phyloP scores from a whole-genome alignment of 2,797 vertebrate genomes.

The Urosaurus nigricauda region DNA sequence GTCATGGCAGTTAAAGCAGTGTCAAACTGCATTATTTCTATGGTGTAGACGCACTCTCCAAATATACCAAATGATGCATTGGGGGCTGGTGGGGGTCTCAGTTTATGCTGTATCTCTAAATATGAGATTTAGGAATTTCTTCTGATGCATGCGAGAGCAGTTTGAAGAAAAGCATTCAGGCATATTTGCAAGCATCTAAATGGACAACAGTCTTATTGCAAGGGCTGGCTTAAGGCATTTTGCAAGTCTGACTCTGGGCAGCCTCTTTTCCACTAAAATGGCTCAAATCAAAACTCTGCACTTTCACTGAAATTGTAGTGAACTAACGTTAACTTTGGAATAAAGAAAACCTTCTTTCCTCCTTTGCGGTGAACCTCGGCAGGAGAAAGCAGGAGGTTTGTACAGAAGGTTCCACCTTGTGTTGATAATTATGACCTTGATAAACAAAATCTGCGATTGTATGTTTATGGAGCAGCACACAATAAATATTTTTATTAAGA shows the following conservation, averaged over 20 bases:
- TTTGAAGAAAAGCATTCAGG: constrained; percentile 13
- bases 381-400: not conserved
- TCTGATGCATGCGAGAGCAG: constrained; percentile 32
- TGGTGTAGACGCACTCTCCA: not conserved
- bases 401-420: not conserved
- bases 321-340: not conserved
- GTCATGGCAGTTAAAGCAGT: too few species aligned
- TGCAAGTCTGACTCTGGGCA: not conserved
- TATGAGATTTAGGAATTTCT: constrained; percentile 41
- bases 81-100: constrained; percentile 2
- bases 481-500: constrained; percentile 40
- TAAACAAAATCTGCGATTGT: not conserved
- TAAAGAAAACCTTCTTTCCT: not conserved
- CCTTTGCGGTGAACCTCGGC: not conserved
- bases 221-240: not conserved
- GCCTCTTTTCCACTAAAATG: not conserved
- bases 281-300: not conserved
- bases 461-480: not conserved
- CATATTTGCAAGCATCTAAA: too few species aligned
- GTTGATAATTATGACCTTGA: not conserved
- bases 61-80: not conserved
- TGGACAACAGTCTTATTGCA: not conserved
- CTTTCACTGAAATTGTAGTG: not conserved
- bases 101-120: constrained; percentile 31
- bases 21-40: too few species aligned